Evolutionary conservation across 2,113 vertebrate genomes (phyloP), one percentile per base, ranked within the genome.

Genomic region (Proteles cristata): DNA sequence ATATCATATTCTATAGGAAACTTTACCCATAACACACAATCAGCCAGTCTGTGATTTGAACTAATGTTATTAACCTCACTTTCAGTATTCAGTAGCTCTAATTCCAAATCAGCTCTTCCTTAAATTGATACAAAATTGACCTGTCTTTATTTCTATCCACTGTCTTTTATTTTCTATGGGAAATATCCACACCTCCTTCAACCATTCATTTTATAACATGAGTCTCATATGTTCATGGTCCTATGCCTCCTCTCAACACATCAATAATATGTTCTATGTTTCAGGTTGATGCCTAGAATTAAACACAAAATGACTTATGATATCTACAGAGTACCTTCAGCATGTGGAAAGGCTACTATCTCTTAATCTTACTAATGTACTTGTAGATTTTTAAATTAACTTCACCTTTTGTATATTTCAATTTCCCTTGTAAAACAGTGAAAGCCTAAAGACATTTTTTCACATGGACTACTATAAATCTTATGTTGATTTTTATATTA

Each of bases 371-470:
- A 35, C 21, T 39, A 53, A 50, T 92, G 1, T 43, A 11, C 19
- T n/a, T 88, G 87, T 45, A 15, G 10, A 14, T 68, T 88, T 88
- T 90, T 33, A n/a, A 88, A 58, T 69, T 63, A 93, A 61, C 19
- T 19, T 25, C 83, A n/a, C 4, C 35, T 94, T 90, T 74, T 84
- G 31, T 33, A 3, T 48, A 45, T 82, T 93, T 65, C 25, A 71
- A 4, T 79, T 65, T 21, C 7, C 48, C 11, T 87, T 48, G 50
- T 25, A 6, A 80, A 77, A 81, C n/a, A 93, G 45, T 12, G 1
- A 77, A 94, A 94, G 11, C 45, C 26, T 61, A 63, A 81, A 92
- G n/a, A 2, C 69, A 79, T 53, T 94, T 96, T 94, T 82, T 93
- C 26, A 68, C 53, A 21, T 68, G 0, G 9, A 43, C 10, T 63